Conservation (phyloP, 2,797 vertebrate genomes). For the Dryobates pubescens region DNA sequence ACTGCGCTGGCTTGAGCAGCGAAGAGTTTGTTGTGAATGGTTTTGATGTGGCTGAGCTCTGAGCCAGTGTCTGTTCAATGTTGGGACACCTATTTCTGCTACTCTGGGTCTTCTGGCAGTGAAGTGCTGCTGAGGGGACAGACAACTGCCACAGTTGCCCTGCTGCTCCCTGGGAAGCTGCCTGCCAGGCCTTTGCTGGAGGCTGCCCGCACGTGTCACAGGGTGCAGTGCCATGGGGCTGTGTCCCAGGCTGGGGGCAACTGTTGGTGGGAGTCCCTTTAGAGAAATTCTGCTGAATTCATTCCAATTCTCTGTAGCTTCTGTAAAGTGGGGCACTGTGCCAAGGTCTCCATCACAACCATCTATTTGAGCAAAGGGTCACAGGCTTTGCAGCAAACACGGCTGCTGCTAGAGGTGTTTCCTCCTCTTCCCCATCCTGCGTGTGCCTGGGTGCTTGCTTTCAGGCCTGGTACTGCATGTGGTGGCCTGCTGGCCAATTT, state of each 20-base stretch:
- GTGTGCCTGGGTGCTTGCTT: constrained; percentile 25
- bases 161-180: not conserved
- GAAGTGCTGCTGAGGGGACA: not conserved
- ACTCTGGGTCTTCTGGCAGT: not conserved
- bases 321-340: not conserved
- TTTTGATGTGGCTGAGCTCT: not conserved
- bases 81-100: not conserved
- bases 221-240: accelerated
- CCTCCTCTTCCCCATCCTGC: not conserved
- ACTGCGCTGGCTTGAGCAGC: not conserved
- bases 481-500: not conserved
- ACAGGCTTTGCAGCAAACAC: not conserved
- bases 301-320: not conserved
- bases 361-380: not conserved
- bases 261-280: not conserved
- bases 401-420: not conserved
- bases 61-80: not conserved
- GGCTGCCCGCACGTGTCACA: accelerated
- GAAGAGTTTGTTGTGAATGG: not conserved
- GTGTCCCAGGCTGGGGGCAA: not conserved
- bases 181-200: accelerated
- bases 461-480: constrained; percentile 59
- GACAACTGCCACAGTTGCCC: not conserved
- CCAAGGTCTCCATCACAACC: not conserved
- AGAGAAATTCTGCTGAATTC: not conserved